Evolutionary conservation across 2,888 invertebrate species (phyloP).

Genomic region (Drosophila birchii): DNA sequence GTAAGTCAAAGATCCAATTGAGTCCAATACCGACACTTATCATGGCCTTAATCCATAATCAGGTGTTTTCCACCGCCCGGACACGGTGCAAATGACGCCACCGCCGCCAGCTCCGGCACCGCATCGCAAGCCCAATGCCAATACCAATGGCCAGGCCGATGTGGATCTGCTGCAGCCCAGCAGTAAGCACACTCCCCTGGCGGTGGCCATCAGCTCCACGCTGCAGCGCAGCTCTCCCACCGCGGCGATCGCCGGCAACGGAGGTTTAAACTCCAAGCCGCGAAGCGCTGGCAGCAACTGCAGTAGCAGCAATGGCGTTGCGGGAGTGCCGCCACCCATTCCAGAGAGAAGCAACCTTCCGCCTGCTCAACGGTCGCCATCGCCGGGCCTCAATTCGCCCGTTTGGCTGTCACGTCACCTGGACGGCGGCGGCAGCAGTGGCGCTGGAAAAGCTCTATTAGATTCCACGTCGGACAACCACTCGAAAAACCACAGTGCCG

Average conservation of each 20-base stretch:
- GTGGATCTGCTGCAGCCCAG: conserved; percentile 66
- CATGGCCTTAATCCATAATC: not conserved
- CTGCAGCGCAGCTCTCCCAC: conserved; percentile 70
- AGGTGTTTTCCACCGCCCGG: conserved; percentile 84
- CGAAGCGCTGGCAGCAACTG: conserved; percentile 57
- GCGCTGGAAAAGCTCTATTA: conserved; percentile 69
- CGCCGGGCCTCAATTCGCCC: conserved; percentile 86
- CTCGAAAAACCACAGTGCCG: conserved; percentile 88
- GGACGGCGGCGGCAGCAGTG: conserved; percentile 66
- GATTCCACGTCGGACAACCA: conserved; percentile 85
- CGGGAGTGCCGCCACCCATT: conserved; percentile 77
- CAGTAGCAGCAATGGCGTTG: conserved; percentile 51
- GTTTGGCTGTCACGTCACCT: conserved; percentile 89
- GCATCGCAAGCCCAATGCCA: conserved; percentile 88
- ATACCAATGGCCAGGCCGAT: conserved; percentile 64
- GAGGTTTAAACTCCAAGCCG: conserved; percentile 35
- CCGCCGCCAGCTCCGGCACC: conserved; percentile 92
- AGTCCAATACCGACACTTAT: not conserved
- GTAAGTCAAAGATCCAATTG: conserved; percentile 83
- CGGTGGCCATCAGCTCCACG: conserved; percentile 49
- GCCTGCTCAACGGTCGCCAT: conserved; percentile 69
- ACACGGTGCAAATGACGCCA: conserved; percentile 87
- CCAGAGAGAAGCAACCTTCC: conserved; percentile 77
- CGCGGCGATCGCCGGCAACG: conserved; percentile 25
- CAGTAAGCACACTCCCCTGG: conserved; percentile 55